A percentile compares a stretch with the other conserved stretches of the same genome.
Evolutionary conservation across 2,888 invertebrate species (phyloP).

Genomic region (Stramonita haemastoma): DNA sequence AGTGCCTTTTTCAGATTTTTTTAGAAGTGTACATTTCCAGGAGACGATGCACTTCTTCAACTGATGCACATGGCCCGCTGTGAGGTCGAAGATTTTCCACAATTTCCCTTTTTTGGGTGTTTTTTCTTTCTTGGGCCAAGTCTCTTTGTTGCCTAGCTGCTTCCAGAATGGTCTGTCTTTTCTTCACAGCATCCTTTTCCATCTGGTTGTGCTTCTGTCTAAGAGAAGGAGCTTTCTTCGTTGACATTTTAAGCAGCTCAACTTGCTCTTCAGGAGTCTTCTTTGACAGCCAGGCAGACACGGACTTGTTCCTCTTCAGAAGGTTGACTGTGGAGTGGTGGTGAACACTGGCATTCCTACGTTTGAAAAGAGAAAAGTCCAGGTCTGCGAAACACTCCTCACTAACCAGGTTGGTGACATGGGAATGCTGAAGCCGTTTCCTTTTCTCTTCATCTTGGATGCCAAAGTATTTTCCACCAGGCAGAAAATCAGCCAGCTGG

Average conservation of each 20-base stretch:
- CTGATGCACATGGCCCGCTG: background rate
- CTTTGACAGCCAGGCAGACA: background rate
- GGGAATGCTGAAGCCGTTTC: background rate
- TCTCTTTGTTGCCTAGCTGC: background rate
- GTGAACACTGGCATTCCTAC: conserved; percentile 20
- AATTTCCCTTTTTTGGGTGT: background rate
- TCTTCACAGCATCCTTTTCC: conserved; percentile 6
- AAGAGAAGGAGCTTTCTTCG: background rate
- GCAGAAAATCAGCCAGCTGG: conserved; percentile 36
- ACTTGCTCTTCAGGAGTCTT: conserved; percentile 16
- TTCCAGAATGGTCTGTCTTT: background rate
- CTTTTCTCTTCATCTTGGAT: conserved; percentile 11
- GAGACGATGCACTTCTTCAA: background rate
- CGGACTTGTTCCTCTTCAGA: conserved; percentile 36
- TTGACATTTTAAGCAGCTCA: conserved; percentile 15
- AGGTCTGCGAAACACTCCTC: conserved; percentile 36
- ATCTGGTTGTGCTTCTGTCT: conserved; percentile 13
- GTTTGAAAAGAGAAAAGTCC: conserved; percentile 33
- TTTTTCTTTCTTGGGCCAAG: background rate
- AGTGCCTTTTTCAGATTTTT: background rate
- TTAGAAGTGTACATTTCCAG: background rate
- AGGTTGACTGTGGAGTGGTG: conserved; percentile 40
- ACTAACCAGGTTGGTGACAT: conserved; percentile 26
- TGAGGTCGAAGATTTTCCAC: background rate
- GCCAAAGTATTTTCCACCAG: conserved; percentile 14